Percentiles rank a stretch among this genome's conserved stretches.
Conservation (phyloP, 2,113 vertebrate species). For the Toxotes jaculatrix region DNA sequence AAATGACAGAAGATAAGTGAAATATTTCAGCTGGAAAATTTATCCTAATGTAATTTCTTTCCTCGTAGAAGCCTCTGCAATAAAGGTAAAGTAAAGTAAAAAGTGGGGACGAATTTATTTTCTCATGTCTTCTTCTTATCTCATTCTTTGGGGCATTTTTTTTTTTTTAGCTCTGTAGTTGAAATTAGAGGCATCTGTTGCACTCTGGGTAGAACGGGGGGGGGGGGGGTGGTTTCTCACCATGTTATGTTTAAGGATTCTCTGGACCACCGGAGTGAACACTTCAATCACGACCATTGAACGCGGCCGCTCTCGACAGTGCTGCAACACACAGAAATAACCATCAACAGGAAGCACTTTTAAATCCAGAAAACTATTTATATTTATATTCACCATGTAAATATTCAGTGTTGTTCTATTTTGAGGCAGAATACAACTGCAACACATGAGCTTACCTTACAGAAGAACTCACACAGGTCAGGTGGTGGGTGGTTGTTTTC, state of each 20-base stretch:
- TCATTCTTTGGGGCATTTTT: background rate
- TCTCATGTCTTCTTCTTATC: background rate
- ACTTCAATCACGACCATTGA: constrained; percentile 99
- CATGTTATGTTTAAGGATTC: constrained; percentile 99
- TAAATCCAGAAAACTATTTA: background rate
- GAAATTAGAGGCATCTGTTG: too few species aligned
- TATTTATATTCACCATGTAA: background rate
- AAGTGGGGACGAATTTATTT: background rate
- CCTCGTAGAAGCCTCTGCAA: too few species aligned
- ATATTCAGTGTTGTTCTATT: rapidly evolving
- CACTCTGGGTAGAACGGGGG: too few species aligned
- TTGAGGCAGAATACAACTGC: too few species aligned
- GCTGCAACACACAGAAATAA: constrained; percentile 80
- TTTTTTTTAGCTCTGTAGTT: background rate
- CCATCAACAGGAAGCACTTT: background rate
- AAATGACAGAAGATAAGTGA: background rate
- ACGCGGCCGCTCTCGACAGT: constrained; percentile 97
- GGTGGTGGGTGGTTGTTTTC: constrained; percentile 99
- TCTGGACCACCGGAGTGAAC: constrained; percentile 98
- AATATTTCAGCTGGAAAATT: background rate
- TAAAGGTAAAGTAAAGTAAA: too few species aligned
- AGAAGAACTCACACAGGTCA: constrained; percentile 99
- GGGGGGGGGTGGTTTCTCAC: constrained; percentile 86
- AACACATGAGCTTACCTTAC: constrained; percentile 88
- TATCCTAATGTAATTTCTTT: too few species aligned